A percentile compares a stretch with the other conserved stretches of the same genome.
phyloP scores from a whole-genome alignment of 2,797 vertebrate genomes.

The Characodon lateralis region DNA sequence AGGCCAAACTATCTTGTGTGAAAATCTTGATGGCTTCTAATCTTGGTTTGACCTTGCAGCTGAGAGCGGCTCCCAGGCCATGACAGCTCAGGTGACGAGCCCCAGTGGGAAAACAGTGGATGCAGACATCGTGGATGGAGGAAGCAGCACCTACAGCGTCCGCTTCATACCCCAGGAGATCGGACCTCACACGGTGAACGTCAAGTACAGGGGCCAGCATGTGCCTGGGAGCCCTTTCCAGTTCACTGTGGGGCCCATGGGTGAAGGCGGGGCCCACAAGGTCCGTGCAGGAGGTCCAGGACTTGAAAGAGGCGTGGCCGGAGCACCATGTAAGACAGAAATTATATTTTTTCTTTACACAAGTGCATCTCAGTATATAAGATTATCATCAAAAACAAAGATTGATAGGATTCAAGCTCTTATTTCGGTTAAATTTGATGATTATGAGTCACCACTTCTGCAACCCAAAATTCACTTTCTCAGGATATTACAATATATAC shows the following conservation, averaged over 20 bases:
- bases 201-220: conserved; percentile 94
- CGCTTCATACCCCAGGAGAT: conserved; percentile 97
- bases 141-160: conserved; percentile 93
- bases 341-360: background rate
- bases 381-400: background rate
- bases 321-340: conserved; percentile 82
- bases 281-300: conserved; percentile 93
- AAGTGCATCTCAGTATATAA: background rate
- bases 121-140: conserved; percentile 91
- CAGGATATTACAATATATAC: background rate
- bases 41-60: conserved; percentile 61
- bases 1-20: background rate
- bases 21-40: conserved; percentile 14
- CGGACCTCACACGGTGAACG: conserved; percentile 93
- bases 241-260: conserved; percentile 95
- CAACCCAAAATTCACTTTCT: background rate
- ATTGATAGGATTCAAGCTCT: background rate
- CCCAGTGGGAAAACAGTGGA: conserved; percentile 89
- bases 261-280: conserved; percentile 93
- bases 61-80: conserved; percentile 86
- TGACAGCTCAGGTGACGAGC: conserved; percentile 95
- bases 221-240: conserved; percentile 98
- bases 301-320: conserved; percentile 89
- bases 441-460: too few relatives aligned
- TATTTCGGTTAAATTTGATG: background rate